Evolutionary conservation across 1,140 invertebrate genomes (phyloP), one percentile per base, ranked within the genome.

Genomic region (Trachymyrmex cornetzi): DNA sequence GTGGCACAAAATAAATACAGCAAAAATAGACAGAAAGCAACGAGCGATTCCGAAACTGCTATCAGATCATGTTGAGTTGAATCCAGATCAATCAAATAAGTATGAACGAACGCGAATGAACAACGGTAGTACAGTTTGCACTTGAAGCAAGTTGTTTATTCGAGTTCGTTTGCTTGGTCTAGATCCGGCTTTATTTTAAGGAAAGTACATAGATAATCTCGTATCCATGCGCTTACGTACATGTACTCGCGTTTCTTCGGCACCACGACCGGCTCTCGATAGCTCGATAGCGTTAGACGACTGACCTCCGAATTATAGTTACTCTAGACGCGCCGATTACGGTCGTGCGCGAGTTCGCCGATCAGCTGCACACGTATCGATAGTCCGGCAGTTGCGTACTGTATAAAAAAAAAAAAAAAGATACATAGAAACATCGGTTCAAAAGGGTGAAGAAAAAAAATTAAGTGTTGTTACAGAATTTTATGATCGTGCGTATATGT

Each of bases 281-380:
- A 93, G 92, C 93, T 94, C 93, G 93, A 94, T 94, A 94, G 93
- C 93, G 91, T 94, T 94, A 94, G 93, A 94, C 92, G 93, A 94
- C 93, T 94, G 93, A 94, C 90, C 91, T 94, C 93, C 93, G 94
- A 94, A 94, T 94, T 94, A 94, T 94, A 91, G 82, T 91, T 91
- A 91, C 66, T 90, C 72, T 90, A 90, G 89, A 77, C 69, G 57
- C 53, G 24, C 63, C 67, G 85, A 90, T 79, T 67, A 85, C 66
- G 77, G 67, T 61, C 27, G 85, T 38, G 87, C 89, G 89, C 91
- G 90, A 63, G 80, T 90, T 91, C 86, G 88, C 89, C 89, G 89
- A 91, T 93, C 87, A 87, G 57, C 38, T 72, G 67, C 88, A 87
- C 79, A 71, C 57, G 67, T 90, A 64, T 90, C 61, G 79, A 79